These are phyloP conservation scores for Gasterosteus nipponicus DNA, from an alignment of 2,113 vertebrate species.

Conservation along the genomic window DNA sequence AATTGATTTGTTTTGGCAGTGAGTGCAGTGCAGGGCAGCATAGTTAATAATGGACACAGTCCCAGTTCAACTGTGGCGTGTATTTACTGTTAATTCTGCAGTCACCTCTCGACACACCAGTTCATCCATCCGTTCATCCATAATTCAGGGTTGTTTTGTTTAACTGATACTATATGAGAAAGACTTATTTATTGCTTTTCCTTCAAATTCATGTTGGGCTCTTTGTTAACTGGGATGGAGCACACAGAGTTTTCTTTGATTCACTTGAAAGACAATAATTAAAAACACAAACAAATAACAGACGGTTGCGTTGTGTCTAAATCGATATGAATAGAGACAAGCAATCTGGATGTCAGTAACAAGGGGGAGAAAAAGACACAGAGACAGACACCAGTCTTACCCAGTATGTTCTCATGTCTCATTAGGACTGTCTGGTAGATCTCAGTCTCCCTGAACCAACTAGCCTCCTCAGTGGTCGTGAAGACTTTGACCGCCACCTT, in stretches of 20 bases:
- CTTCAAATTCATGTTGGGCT: background rate
- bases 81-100: background rate
- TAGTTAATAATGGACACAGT: constrained; percentile 6
- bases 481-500: constrained; percentile 98
- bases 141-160: background rate
- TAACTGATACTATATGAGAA: background rate
- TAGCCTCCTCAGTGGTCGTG: constrained; percentile 97
- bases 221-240: background rate
- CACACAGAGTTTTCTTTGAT: background rate
- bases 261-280: background rate
- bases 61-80: background rate
- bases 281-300: background rate
- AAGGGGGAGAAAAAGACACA: background rate
- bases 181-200: background rate
- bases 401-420: constrained; percentile 98
- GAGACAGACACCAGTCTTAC: constrained; percentile 77
- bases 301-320: background rate
- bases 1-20: constrained; percentile 46
- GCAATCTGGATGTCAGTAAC: background rate
- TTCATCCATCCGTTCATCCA: background rate
- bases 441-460: constrained; percentile 99
- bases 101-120: background rate
- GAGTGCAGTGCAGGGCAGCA: constrained; percentile 24
- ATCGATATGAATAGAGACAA: background rate
- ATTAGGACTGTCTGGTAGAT: constrained; percentile 98